Evolutionary conservation across 35 echinoderm and acorn worm species (phyloP).

Genomic region (Anneissia japonica): DNA sequence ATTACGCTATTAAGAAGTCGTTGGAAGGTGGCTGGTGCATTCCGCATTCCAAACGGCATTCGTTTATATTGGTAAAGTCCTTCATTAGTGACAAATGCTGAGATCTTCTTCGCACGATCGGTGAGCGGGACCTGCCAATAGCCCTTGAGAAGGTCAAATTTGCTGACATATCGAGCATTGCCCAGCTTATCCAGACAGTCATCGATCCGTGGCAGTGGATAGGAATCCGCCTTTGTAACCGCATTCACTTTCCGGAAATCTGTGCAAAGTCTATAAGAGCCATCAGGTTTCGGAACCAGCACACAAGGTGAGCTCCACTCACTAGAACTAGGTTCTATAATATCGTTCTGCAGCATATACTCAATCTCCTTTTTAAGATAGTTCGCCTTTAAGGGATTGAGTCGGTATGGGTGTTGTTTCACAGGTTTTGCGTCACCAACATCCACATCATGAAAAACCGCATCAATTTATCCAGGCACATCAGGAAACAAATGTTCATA

Average conservation of each 20-base stretch:
- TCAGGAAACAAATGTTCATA: too few species aligned
- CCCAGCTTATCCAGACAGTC: slow-evolving; percentile 26
- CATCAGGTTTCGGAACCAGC: slow-evolving; percentile 42
- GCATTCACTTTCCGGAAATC: slow-evolving; percentile 31
- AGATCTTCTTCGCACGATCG: not conserved
- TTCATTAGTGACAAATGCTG: slow-evolving; percentile 38
- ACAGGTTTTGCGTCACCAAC: too few species aligned
- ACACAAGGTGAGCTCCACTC: slow-evolving; percentile 24
- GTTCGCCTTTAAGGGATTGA: too few species aligned
- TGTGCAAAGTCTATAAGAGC: slow-evolving; percentile 14
- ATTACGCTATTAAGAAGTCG: slow-evolving; percentile 37
- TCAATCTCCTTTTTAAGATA: too few species aligned
- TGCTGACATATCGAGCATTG: slow-evolving; percentile 1
- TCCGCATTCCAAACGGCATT: slow-evolving; percentile 74
- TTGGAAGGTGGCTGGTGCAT: slow-evolving; percentile 73
- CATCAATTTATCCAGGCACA: too few species aligned
- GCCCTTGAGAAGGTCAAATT: slow-evolving; percentile 26
- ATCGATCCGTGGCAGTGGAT: slow-evolving; percentile 11
- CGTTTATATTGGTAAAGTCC: slow-evolving; percentile 43
- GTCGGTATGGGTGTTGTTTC: too few species aligned
- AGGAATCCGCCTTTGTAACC: not conserved
- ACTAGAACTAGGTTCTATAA: slow-evolving; percentile 49
- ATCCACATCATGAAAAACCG: too few species aligned
- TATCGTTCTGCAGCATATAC: slow-evolving; percentile 42
- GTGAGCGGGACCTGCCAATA: slow-evolving; percentile 23